Conservation (phyloP, 2,113 vertebrate species). For the Pelecanoides urinatrix region DNA sequence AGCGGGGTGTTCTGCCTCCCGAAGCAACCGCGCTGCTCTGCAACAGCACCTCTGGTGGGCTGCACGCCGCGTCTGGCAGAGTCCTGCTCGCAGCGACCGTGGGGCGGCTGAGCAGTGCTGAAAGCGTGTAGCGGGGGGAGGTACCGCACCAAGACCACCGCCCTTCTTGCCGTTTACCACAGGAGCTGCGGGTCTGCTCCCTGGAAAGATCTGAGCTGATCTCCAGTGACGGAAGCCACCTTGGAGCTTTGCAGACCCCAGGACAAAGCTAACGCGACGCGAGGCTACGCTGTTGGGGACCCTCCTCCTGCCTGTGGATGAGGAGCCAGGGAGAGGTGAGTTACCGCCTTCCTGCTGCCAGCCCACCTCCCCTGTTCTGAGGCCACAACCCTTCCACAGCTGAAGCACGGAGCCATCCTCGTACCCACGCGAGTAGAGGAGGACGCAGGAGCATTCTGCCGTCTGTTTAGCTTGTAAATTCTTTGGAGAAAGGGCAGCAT, state of each 20-base stretch:
- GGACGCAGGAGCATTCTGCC: background rate
- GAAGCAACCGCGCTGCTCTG: background rate
- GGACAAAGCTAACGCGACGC: fast-evolving
- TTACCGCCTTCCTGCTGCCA: background rate
- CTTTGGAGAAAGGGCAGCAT: background rate
- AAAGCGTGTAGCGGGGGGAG: fast-evolving
- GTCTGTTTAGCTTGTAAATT: background rate
- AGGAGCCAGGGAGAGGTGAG: background rate
- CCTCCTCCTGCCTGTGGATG: background rate
- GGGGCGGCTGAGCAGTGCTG: background rate
- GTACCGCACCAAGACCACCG: background rate
- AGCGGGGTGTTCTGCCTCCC: background rate
- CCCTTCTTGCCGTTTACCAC: background rate
- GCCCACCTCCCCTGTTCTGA: background rate
- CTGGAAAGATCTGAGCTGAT: background rate
- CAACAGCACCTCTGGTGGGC: background rate
- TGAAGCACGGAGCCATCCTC: background rate
- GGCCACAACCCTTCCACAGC: background rate
- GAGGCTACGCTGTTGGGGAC: fast-evolving
- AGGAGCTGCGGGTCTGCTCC: background rate
- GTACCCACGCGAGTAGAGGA: background rate
- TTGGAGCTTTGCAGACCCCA: background rate
- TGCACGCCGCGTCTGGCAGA: background rate
- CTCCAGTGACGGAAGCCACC: background rate
- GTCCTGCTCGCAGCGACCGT: background rate